phyloP scores from a whole-genome alignment of 2,888 invertebrate species.

The Drosophila hamatofila region DNA sequence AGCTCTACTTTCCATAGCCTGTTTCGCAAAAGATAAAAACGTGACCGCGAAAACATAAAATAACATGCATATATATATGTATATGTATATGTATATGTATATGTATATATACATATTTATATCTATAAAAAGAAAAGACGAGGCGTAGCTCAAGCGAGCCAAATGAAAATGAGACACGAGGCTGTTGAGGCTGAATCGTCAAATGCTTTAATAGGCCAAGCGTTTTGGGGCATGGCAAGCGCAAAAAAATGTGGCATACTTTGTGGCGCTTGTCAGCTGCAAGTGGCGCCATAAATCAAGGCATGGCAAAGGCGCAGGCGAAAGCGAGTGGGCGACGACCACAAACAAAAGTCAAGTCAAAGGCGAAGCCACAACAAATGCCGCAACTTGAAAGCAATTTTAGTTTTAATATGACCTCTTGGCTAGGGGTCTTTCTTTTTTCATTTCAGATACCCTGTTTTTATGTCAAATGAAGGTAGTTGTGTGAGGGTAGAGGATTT shows the following conservation, averaged over 20 bases:
- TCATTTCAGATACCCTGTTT: not conserved
- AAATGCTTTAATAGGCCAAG: constrained; percentile 54
- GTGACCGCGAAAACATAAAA: constrained; percentile 76
- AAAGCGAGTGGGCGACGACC: constrained; percentile 37
- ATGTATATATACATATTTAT: not conserved
- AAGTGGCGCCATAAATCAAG: constrained; percentile 78
- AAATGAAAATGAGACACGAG: constrained; percentile 50
- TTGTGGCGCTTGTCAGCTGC: constrained; percentile 64
- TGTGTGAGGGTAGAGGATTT: not conserved
- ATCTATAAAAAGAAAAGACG: not conserved
- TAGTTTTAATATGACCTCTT: constrained; percentile 71
- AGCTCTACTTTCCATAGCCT: constrained; percentile 29
- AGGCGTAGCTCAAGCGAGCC: constrained; percentile 30
- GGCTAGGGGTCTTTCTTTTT: not conserved
- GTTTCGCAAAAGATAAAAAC: constrained; percentile 71
- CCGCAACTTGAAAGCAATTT: constrained; percentile 60
- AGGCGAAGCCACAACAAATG: constrained; percentile 52
- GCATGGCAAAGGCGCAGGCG: constrained; percentile 13
- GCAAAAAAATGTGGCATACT: constrained; percentile 56
- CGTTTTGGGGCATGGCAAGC: not conserved
- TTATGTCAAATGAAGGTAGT: not conserved
- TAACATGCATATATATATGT: not conserved
- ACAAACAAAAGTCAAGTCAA: constrained; percentile 64
- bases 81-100: not conserved
- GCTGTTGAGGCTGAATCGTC: constrained; percentile 24